Evolutionary conservation across 2,888 invertebrate species (phyloP).

Genomic region (Trachelus troglodyta): DNA sequence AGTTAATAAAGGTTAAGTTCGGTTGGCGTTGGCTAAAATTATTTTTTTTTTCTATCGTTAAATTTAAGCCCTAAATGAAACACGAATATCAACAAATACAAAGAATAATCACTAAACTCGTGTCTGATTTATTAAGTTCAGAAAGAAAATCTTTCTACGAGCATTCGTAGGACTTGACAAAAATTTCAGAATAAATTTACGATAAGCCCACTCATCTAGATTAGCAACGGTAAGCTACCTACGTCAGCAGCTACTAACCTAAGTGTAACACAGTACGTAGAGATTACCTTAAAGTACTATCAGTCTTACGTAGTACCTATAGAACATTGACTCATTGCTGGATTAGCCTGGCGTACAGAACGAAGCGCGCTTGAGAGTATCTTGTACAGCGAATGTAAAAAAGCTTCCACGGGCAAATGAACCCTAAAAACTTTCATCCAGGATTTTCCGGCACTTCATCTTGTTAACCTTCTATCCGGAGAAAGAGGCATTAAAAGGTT

Average conservation of each 20-base stretch:
- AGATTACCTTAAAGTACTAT: background rate
- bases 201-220: background rate
- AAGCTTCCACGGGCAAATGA: conserved; percentile 2
- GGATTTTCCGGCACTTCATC: conserved; percentile 8
- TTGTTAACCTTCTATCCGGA: conserved; percentile 14
- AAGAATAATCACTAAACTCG: background rate
- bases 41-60: background rate
- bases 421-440: conserved; percentile 9
- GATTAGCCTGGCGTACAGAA: background rate
- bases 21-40: background rate
- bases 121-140: background rate
- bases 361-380: background rate
- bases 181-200: background rate
- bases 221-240: background rate
- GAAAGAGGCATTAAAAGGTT: background rate
- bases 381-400: background rate
- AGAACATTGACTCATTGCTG: background rate
- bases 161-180: background rate
- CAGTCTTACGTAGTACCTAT: background rate
- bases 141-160: background rate
- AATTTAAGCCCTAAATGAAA: background rate
- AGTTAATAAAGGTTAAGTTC: background rate
- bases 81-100: background rate
- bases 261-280: background rate
- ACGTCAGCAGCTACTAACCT: background rate